Percentiles rank a stretch among this genome's conserved stretches.
phyloP scores from a whole-genome alignment of 2,888 invertebrate species.

The Odontothrips loti region DNA sequence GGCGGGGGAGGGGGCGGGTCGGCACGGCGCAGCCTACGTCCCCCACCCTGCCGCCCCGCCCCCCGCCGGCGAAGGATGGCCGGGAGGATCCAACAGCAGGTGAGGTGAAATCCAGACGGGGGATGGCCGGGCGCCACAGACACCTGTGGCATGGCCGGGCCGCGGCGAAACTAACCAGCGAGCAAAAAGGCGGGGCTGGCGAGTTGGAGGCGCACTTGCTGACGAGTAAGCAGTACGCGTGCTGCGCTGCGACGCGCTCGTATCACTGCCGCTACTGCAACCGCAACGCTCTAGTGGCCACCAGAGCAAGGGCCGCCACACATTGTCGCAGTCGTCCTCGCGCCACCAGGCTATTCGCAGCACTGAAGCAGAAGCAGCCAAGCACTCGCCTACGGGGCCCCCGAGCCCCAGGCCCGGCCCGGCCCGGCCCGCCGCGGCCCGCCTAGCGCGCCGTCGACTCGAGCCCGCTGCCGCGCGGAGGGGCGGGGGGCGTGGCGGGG shows the following conservation, averaged over 20 bases:
- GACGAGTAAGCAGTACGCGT: too few species aligned
- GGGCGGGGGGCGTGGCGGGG: neutral
- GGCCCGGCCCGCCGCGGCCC: neutral
- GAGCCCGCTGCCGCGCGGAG: neutral
- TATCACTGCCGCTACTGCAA: too few species aligned
- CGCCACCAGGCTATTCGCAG: conserved; percentile 13
- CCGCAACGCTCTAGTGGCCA: too few species aligned
- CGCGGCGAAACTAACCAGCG: neutral
- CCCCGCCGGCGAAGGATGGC: too few species aligned
- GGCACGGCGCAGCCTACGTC: neutral
- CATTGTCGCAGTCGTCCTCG: conserved; percentile 23
- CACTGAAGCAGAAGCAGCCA: conserved; percentile 24
- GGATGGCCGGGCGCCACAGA: too few species aligned
- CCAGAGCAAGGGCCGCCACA: neutral
- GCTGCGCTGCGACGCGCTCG: too few species aligned
- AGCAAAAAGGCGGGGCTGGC: neutral
- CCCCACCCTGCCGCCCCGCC: too few species aligned
- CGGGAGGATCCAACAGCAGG: neutral
- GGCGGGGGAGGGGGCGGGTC: neutral
- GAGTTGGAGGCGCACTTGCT: neutral
- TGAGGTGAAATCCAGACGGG: too few species aligned
- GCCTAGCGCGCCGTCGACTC: neutral
- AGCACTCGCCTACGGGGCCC: conserved; percentile 17
- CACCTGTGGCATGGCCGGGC: too few species aligned
- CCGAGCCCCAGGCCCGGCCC: conserved; percentile 19